A percentile compares a stretch with the other conserved stretches of the same genome.
Evolutionary conservation across 2,888 invertebrate species (phyloP).

Genomic region (Papilio protenor): DNA sequence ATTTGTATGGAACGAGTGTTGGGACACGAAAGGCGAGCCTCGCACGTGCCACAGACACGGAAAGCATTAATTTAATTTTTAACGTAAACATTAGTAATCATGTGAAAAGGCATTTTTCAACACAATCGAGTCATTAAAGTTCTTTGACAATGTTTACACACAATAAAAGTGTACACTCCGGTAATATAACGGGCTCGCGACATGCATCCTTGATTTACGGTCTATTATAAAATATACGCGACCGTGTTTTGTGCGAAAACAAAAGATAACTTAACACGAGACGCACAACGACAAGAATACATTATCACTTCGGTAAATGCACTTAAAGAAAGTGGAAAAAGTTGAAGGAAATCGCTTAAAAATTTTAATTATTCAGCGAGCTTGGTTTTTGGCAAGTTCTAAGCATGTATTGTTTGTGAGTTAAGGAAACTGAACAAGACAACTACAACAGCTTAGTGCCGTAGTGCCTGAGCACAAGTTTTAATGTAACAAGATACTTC

Average conservation of each 20-base stretch:
- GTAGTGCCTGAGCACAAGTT: neutral
- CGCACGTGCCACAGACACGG: conserved; percentile 54
- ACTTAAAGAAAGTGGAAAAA: conserved; percentile 9
- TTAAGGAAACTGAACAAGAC: neutral
- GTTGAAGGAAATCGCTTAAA: neutral
- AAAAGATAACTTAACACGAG: conserved; percentile 9
- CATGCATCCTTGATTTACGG: conserved; percentile 49
- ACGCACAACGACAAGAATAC: conserved; percentile 4
- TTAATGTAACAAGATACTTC: neutral
- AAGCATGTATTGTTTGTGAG: neutral
- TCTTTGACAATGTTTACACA: conserved; percentile 52
- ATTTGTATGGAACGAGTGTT: conserved; percentile 63
- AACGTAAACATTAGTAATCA: conserved; percentile 39
- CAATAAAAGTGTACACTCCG: conserved; percentile 47
- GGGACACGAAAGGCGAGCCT: conserved; percentile 50
- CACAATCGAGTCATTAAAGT: conserved; percentile 69
- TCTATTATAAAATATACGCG: conserved; percentile 35
- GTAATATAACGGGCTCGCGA: conserved; percentile 54
- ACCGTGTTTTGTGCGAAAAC: conserved; percentile 32
- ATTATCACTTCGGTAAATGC: conserved; percentile 17
- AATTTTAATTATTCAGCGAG: conserved; percentile 6
- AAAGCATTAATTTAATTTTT: conserved; percentile 61
- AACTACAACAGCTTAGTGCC: neutral
- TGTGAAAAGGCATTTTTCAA: conserved; percentile 57
- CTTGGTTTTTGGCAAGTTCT: conserved; percentile 18